A percentile compares a stretch with the other conserved stretches of the same genome.
phyloP scores from a whole-genome alignment of 2,797 vertebrate species.

The Lepidocolaptes lacrymiger region DNA sequence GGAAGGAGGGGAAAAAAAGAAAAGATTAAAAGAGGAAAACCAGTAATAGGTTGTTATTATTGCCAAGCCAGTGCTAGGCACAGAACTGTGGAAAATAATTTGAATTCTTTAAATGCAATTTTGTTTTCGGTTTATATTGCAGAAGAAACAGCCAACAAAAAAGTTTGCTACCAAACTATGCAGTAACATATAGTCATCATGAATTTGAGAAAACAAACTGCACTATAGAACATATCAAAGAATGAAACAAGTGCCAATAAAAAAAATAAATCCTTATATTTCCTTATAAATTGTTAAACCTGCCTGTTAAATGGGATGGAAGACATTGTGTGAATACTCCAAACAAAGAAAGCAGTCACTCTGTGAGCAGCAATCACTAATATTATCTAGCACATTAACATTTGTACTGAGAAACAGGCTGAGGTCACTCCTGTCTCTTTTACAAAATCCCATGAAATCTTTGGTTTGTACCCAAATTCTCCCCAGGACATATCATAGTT shows the following conservation, averaged over 20 bases:
- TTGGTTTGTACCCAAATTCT: neutral
- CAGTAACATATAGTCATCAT: neutral
- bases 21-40: neutral
- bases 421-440: neutral
- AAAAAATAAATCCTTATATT: neutral
- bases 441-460: conserved; percentile 1
- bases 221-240: neutral
- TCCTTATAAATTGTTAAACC: neutral
- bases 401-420: neutral
- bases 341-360: neutral
- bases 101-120: neutral
- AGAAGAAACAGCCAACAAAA: neutral
- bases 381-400: neutral
- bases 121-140: neutral
- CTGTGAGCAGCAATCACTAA: neutral
- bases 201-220: neutral
- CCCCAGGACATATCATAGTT: neutral
- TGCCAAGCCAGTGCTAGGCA: neutral
- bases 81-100: neutral
- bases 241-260: neutral
- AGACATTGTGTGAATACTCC: neutral
- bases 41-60: neutral
- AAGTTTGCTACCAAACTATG: neutral
- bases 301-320: neutral
- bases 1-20: neutral